phyloP scores from a whole-genome alignment of 2,797 vertebrate genomes.

The Cossypha dichroa region DNA sequence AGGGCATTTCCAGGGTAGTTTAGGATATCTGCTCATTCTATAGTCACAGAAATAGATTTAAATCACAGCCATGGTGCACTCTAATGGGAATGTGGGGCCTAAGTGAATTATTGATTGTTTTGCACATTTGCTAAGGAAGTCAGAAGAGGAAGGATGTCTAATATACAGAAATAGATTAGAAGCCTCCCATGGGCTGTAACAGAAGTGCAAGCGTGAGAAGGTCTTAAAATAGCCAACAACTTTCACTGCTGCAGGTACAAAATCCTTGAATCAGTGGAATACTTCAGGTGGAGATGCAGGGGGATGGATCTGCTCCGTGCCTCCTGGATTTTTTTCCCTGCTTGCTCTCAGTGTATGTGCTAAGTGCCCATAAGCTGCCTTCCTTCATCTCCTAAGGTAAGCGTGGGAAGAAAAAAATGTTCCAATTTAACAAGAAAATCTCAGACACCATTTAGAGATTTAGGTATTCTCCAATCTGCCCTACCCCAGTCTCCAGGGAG shows the following conservation, averaged over 20 bases:
- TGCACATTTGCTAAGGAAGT: conserved; percentile 6
- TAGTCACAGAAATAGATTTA: not conserved
- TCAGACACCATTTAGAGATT: not conserved
- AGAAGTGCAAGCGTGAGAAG: not conserved
- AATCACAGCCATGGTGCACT: not conserved
- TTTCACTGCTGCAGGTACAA: not conserved
- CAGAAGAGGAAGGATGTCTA: not conserved
- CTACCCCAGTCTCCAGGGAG: conserved; percentile 12
- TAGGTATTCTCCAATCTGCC: not conserved
- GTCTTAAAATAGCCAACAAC: conserved; percentile 8
- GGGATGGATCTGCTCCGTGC: not conserved
- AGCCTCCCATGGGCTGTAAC: conserved; percentile 5
- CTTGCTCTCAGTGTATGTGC: not conserved
- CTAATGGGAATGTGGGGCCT: not conserved
- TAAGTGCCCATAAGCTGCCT: not conserved
- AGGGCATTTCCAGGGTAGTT: not conserved
- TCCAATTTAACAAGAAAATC: not conserved
- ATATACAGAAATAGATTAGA: conserved; percentile 33
- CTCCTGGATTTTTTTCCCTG: not conserved
- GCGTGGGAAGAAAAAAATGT: not conserved
- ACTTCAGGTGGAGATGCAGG: not conserved
- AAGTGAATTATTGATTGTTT: conserved; percentile 49
- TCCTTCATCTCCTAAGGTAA: not conserved
- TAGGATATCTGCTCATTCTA: not conserved
- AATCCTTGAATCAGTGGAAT: not conserved